Evolutionary conservation across 2,113 vertebrate species (phyloP), one percentile per base, ranked within the genome.

Genomic region (Nycticebus coucang): DNA sequence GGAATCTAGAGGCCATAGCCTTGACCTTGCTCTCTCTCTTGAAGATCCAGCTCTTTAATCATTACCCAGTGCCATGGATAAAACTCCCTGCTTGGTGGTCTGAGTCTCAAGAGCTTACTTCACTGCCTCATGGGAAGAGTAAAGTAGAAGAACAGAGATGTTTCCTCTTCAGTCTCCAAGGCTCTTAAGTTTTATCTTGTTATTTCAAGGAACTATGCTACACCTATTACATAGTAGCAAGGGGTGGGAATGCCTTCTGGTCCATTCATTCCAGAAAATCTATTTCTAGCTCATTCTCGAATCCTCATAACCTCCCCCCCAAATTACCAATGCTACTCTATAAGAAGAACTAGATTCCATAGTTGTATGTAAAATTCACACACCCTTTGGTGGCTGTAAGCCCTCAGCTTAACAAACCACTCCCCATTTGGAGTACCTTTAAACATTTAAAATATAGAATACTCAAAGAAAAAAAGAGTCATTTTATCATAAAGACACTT

Each of bases 361-460:
- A 35, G 30, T 41, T 37, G 22, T 30, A 17, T 64, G 55, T 62
- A 59, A 91, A 88, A 84, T 24, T 53, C 33, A 78, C 37, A 33
- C 5, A 85, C 24, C 55, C 78, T 7, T 81, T 88, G 84, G 14
- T 71, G 53, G 1, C 35, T 59, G 0, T 5, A 77, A 69, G 35
- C 30, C 28, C 66, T 80, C 26, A 7, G 22, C 24, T 64, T 71
- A 22, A 75, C 21, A 37, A 35, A 62, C 41, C 59, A 18, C 10
- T n/a, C 53, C 19, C 5, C 9, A 37, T 57, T 88, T 33, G 33
- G 37, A 78, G 24, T 55, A 24, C 4, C 11, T 24, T 60, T 37
- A 71, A 69, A 68, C 50, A 92, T 60, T 81, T 55, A 87, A 95
- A 92, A 79, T 17, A 68, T 1, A 87, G 74, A 88, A 92, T 50